Conservation (phyloP, 23 tunicate genomes). For the Styela plicata region DNA sequence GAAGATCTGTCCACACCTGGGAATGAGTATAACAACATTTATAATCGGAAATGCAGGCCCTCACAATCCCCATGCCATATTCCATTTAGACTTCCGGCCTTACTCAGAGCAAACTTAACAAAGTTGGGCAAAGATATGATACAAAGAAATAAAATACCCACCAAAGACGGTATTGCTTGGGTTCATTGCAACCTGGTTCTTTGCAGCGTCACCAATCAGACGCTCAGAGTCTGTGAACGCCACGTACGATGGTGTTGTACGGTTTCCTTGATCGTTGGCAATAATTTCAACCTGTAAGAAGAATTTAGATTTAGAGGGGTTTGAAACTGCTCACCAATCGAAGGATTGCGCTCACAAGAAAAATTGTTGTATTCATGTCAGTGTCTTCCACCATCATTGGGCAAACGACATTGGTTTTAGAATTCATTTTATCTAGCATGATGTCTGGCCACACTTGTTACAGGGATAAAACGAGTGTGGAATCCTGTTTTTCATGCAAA, state of each 20-base stretch:
- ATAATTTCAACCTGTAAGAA: conserved; percentile 40
- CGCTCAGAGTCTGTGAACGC: conserved; percentile 59
- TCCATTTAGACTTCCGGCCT: background rate
- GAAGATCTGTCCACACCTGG: too few species aligned
- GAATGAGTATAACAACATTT: too few species aligned
- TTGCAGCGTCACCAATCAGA: conserved; percentile 63
- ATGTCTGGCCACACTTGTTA: conserved; percentile 27
- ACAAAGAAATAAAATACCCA: background rate
- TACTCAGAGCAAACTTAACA: background rate
- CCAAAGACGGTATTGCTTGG: conserved; percentile 66
- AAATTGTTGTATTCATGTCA: background rate
- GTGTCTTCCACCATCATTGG: background rate
- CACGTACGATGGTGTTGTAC: conserved; percentile 57
- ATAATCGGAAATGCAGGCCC: too few species aligned
- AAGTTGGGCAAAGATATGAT: background rate
- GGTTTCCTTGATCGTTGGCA: conserved; percentile 62
- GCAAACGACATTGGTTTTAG: conserved; percentile 17
- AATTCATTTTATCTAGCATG: conserved; percentile 21
- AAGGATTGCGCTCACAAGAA: background rate
- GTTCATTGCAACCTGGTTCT: conserved; percentile 65
- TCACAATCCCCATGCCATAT: background rate
- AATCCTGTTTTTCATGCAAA: conserved; percentile 38
- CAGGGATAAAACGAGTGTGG: background rate
- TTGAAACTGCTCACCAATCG: background rate
- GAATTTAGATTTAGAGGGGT: background rate